Conservation (phyloP, 2,113 vertebrate genomes). For the Chaetodon trifascialis region DNA sequence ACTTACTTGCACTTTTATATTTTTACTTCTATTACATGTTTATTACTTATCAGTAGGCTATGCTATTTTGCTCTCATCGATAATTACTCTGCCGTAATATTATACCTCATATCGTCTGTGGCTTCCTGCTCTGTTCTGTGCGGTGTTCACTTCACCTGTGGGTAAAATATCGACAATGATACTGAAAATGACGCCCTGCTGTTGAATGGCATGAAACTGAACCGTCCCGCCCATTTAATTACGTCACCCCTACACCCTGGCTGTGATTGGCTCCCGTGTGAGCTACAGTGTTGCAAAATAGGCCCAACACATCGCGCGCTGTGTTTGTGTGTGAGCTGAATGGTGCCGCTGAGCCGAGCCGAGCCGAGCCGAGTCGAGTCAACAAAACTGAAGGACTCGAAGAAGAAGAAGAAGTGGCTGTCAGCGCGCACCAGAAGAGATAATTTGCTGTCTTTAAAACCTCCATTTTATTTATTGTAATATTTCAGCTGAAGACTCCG, state of each 20-base stretch:
- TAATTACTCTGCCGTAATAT: not conserved
- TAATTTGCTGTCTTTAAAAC: not conserved
- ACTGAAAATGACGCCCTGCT: too few species aligned
- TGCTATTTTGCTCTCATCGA: not conserved
- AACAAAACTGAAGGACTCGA: not conserved
- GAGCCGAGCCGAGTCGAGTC: slow-evolving; percentile 8
- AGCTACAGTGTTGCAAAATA: slow-evolving; percentile 15
- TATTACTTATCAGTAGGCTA: not conserved
- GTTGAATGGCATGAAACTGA: not conserved
- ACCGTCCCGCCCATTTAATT: slow-evolving; percentile 23
- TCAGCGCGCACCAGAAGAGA: not conserved
- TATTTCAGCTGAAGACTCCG: not conserved
- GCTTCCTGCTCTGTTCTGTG: too few species aligned
- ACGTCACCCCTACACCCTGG: slow-evolving; percentile 33
- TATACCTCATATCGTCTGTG: too few species aligned
- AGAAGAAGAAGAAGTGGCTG: not conserved
- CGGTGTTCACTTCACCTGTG: not conserved
- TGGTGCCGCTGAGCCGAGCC: not conserved
- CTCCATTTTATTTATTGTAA: not conserved
- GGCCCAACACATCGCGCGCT: not conserved
- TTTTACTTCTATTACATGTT: not conserved
- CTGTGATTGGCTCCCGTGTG: slow-evolving; percentile 64
- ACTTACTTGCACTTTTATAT: not conserved
- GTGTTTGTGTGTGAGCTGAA: not conserved
- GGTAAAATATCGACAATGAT: not conserved